Base-by-base conservation (phyloP, 1,140 invertebrate genomes). In the Nixonia krombeini region DNA sequence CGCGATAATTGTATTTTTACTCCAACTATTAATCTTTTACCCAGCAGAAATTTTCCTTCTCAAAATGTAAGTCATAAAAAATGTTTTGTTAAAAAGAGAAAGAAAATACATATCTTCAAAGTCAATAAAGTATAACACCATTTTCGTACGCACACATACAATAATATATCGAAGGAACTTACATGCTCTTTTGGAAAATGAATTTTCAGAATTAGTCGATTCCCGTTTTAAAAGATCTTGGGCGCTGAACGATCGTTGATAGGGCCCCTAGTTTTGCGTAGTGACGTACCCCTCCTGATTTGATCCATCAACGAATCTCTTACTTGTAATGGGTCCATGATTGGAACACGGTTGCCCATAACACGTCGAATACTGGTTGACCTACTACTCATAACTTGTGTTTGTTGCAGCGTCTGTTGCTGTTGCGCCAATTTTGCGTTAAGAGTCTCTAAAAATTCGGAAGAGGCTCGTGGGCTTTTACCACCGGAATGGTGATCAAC, bases 231-330 rank as follows among this genome's bases (percentile, higher is more conserved):
- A 76, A 89, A 88, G 72, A 91, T 90, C 78, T 88, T 87, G n/a
- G 91, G 91, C 10, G 90, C 89, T 37, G 90, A 91, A 37, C 90
- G 85, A 75, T 88, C 87, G 49, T 88, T 88, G 17, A 88, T 87
- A 17, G 87, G 86, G 28, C 86, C 86, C 33, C 84, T 89, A 62
- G 90, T 92, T 65, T 91, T 88, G 33, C 88, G 90, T 41, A 96
- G 80, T 2, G 90, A 90, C 1, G 93, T 94, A 17, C 94, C 94
- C 31, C 91, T 88, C 74, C 94, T 91, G 35, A 96, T 96, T 74
- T 96, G 94, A 86, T 96, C 94, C 93, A 96, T 94, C 0, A 96
- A 85, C 1, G 89, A 89, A 57, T 89, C 89, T 23, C 89, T 83
- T n/a, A 88, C 86, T 38, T 87, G 77, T 0, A 83, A 58, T 1